Evolutionary conservation across 2,888 invertebrate genomes (phyloP).

Genomic region (Himalopsyche japonica): DNA sequence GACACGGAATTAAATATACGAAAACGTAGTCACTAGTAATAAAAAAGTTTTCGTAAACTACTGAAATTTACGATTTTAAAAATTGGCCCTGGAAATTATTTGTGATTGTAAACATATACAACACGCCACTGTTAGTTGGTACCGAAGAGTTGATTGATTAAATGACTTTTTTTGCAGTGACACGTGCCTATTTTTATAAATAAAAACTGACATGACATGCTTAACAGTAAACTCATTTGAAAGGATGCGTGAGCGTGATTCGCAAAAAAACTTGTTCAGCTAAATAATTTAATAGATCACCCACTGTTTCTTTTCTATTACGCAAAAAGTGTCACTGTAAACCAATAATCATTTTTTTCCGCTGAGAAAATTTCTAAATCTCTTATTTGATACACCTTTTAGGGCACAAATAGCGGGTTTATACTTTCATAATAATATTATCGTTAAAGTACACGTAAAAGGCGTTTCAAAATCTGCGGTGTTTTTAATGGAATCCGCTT

Average conservation of each 20-base stretch:
- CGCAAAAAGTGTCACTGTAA: neutral
- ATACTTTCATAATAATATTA: neutral
- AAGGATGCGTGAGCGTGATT: neutral
- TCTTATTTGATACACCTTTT: neutral
- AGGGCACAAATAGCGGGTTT: neutral
- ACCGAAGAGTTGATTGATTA: too few relatives aligned
- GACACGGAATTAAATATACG: too few relatives aligned
- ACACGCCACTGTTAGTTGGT: too few relatives aligned
- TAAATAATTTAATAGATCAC: neutral
- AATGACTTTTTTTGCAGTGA: too few relatives aligned
- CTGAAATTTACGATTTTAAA: too few relatives aligned
- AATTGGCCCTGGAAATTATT: too few relatives aligned
- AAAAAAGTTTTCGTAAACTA: too few relatives aligned
- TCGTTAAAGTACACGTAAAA: neutral
- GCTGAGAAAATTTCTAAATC: neutral
- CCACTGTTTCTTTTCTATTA: neutral
- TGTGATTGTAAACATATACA: too few relatives aligned
- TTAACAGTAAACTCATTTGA: neutral
- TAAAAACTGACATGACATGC: neutral
- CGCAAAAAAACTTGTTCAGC: neutral
- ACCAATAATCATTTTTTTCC: neutral
- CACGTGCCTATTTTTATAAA: too few relatives aligned
- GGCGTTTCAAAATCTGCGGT: neutral
- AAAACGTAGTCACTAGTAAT: too few relatives aligned
- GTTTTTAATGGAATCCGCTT: too few relatives aligned